Conservation (phyloP, 2,797 vertebrate genomes). For the Hylomyscus alleni region DNA sequence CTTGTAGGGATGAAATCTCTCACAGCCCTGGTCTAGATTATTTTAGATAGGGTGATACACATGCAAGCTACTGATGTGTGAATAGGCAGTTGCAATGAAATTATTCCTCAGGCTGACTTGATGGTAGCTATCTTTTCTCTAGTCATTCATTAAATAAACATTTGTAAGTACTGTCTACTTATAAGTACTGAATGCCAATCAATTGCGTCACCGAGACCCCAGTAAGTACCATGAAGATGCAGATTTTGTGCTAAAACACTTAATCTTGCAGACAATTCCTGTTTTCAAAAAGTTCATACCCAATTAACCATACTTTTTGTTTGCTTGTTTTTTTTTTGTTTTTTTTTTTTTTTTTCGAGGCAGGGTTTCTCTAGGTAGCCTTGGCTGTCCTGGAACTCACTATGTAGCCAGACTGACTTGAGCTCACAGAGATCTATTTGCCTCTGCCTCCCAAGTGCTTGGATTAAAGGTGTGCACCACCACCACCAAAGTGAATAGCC, state of each 20-base stretch:
- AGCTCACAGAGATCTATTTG: neutral
- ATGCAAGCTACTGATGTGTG: slow-evolving; percentile 14
- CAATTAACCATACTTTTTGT: neutral
- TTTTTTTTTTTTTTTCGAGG: neutral
- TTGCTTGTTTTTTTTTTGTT: neutral
- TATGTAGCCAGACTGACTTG: neutral
- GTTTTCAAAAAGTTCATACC: slow-evolving; percentile 45
- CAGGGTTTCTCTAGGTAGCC: neutral
- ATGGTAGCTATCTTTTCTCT: slow-evolving; percentile 70
- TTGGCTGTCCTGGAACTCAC: neutral
- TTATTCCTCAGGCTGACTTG: slow-evolving; percentile 67
- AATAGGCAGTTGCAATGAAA: slow-evolving; percentile 62
- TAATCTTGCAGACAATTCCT: slow-evolving; percentile 1
- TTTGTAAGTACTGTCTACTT: neutral
- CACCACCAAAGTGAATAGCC: neutral
- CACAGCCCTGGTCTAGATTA: slow-evolving; percentile 18
- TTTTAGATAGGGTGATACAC: slow-evolving; percentile 36
- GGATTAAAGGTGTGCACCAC: neutral
- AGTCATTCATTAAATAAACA: slow-evolving; percentile 57
- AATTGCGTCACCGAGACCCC: neutral
- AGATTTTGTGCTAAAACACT: slow-evolving; percentile 67
- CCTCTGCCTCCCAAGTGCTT: neutral
- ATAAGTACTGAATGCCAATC: neutral
- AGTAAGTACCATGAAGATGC: neutral
- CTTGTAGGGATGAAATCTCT: slow-evolving; percentile 3